A percentile compares a stretch with the other conserved stretches of the same genome.
Evolutionary conservation across 1,140 invertebrate genomes (phyloP).

Genomic region (Drosophila ogumai): DNA sequence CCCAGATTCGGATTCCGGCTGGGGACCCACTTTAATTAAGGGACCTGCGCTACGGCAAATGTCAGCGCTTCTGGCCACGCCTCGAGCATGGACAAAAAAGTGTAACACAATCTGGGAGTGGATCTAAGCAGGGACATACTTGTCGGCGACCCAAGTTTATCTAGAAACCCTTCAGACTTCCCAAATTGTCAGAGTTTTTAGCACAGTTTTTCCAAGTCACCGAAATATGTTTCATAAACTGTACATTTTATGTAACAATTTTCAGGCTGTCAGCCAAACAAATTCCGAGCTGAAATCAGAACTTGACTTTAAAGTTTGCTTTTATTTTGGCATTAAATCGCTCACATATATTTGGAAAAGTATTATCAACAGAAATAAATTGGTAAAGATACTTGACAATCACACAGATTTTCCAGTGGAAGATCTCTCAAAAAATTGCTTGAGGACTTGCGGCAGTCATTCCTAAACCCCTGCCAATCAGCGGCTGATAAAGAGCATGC

Average conservation of each 20-base stretch:
- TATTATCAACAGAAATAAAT: not conserved
- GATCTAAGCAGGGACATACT: not conserved
- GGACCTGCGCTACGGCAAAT: constrained; percentile 29
- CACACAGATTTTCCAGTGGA: not conserved
- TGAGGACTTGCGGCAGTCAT: not conserved
- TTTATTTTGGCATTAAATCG: not conserved
- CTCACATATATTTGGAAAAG: not conserved
- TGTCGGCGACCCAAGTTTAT: not conserved
- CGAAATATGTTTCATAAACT: not conserved
- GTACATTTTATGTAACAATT: not conserved
- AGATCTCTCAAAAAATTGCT: not conserved
- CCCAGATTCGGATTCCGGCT: constrained; percentile 6
- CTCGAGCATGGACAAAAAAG: constrained; percentile 34
- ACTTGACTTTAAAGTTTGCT: not conserved
- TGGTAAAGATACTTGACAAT: not conserved
- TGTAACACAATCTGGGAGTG: not conserved
- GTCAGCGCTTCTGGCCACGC: constrained; percentile 32
- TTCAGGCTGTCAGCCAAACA: constrained; percentile 1
- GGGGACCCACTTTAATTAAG: constrained; percentile 64
- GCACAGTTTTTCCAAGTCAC: not conserved
- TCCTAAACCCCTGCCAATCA: constrained; percentile 1
- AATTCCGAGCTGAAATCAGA: constrained; percentile 1
- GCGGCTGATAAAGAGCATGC: constrained; percentile 32
- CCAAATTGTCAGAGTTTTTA: constrained; percentile 1
- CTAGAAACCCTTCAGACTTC: not conserved